These are phyloP conservation scores for Parambassis ranga DNA, from an alignment of 2,797 vertebrate species.

Conservation along the genomic window DNA sequence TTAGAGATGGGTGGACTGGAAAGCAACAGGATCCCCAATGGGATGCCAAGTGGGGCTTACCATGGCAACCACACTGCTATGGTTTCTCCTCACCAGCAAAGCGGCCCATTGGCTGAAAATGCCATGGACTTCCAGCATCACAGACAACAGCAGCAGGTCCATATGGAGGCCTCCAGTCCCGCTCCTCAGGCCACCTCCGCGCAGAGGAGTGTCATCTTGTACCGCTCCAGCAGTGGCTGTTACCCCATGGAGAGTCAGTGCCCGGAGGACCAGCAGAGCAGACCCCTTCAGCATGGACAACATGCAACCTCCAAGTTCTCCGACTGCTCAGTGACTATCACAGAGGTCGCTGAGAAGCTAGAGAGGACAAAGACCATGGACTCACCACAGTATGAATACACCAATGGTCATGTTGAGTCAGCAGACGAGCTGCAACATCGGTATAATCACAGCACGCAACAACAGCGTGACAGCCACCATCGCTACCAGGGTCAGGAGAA, in stretches of 20 bases:
- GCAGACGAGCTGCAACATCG: constrained; percentile 52
- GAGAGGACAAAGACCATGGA: constrained; percentile 76
- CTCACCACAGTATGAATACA: constrained; percentile 71
- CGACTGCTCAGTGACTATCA: constrained; percentile 70
- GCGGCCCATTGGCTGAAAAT: constrained; percentile 44
- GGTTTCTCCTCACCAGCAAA: constrained; percentile 65
- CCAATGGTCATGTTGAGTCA: constrained; percentile 29
- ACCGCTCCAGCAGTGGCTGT: constrained; percentile 80
- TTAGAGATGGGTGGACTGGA: constrained; percentile 75
- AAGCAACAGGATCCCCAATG: constrained; percentile 43
- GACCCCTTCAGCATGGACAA: constrained; percentile 35
- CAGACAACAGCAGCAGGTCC: constrained; percentile 61
- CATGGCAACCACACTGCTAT: constrained; percentile 41
- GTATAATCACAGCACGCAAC: constrained; percentile 38
- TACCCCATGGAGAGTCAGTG: constrained; percentile 77
- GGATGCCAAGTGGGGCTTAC: constrained; percentile 43
- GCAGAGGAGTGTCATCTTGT: constrained; percentile 84
- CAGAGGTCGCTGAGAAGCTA: constrained; percentile 79
- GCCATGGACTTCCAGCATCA: constrained; percentile 71
- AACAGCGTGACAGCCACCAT: constrained; percentile 44
- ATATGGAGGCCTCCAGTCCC: constrained; percentile 51
- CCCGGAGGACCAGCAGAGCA: constrained; percentile 61
- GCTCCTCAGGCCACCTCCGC: constrained; percentile 59
- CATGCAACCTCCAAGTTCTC: constrained; percentile 45
- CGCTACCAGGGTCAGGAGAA: constrained; percentile 56